These are phyloP conservation scores for Dicerorhinus sumatrensis DNA, from an alignment of 2,113 vertebrate species.

Conservation along the genomic window DNA sequence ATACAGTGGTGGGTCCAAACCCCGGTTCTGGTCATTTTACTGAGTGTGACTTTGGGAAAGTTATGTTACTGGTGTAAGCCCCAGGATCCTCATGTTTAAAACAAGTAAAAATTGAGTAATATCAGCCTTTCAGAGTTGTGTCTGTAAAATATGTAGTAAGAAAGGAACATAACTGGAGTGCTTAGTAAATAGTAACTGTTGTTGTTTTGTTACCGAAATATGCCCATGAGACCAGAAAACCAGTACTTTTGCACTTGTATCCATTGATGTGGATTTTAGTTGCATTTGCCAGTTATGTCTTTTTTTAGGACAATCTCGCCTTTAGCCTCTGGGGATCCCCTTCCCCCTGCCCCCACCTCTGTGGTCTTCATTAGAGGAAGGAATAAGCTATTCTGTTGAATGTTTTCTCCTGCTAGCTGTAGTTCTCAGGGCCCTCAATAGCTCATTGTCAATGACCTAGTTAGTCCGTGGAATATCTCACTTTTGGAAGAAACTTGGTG, in stretches of 20 bases:
- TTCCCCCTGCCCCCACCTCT: fast-evolving
- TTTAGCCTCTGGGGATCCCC: not conserved
- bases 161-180: fast-evolving
- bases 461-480: not conserved
- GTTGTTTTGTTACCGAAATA: not conserved
- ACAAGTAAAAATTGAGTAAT: not conserved
- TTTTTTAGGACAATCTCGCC: not conserved
- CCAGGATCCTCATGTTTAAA: not conserved
- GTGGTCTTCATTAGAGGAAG: not conserved
- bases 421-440: not conserved
- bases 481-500: not conserved
- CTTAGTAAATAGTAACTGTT: not conserved
- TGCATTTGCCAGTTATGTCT: not conserved
- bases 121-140: not conserved
- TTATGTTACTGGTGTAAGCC: no score
- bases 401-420: not conserved
- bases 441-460: not conserved
- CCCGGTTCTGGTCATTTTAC: not conserved
- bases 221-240: not conserved
- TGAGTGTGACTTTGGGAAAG: not conserved
- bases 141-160: not conserved
- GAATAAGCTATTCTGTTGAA: not conserved
- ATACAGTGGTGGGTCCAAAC: fast-evolving
- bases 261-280: not conserved
- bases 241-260: not conserved